Evolutionary conservation across 2,113 vertebrate species (phyloP), one percentile per base, ranked within the genome.

Genomic region (Ceyx melanurus): DNA sequence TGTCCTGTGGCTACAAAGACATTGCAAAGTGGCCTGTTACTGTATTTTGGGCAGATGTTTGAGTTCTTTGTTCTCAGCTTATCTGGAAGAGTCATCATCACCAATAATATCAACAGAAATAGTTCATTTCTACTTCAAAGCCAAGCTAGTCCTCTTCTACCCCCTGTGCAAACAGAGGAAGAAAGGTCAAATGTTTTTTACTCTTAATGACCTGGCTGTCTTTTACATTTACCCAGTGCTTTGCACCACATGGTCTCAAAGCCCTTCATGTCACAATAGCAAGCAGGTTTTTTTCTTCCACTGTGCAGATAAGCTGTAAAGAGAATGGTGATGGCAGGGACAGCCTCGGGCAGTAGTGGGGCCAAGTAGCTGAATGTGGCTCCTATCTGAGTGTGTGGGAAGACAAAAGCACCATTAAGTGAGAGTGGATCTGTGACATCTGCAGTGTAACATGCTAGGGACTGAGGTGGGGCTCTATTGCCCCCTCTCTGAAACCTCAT

Each of bases 121-220:
- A 68, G 19, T 66, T 83, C 70, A 66, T 53, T 9, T 25, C 29
- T 48, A 12, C 53, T 84, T 57, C 1, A 2, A 72, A 82, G n/a
- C 26, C 42, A 65, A 1, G 5, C 3, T 9, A 13, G 12, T 66
- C 20, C 29, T 11, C 25, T 80, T 81, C 57, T 51, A 81, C 15
- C 3, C 15, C 10, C 16, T 46, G 14, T 57, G 62, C 71, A 73
- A 79, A 74, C 43, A 76, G 62, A 66, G 10, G 26, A 68, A 87
- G 76, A 77, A 77, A 45, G 48, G 46, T 91, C 88, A 89, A 87
- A 82, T n/a, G 51, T 20, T 86, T 56, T 83, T 82, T 51, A 65
- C 40, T 74, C 48, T 61, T 65, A 15, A 13, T 92, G 86, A 79
- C 80, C 61, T 82, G 62, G 7, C n/a, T 91, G 81, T 93, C 90